Evolutionary conservation across 2,797 vertebrate species (phyloP).

Genomic region (Anguilla pacifica): DNA sequence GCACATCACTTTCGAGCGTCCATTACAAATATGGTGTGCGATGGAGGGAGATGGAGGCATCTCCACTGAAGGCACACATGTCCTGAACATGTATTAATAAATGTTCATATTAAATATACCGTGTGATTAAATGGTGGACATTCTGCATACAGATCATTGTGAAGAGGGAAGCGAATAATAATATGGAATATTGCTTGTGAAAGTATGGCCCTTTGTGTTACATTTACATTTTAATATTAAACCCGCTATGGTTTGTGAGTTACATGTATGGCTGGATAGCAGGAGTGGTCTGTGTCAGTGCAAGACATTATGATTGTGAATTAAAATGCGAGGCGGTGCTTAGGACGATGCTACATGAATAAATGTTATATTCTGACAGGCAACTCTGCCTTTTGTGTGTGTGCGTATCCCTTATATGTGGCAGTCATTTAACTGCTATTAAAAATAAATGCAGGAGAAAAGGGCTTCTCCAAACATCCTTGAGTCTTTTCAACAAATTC

Average conservation of each 20-base stretch:
- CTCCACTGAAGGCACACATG: constrained; percentile 45
- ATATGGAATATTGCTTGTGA: constrained; percentile 33
- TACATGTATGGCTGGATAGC: constrained; percentile 35
- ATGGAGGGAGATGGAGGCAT: constrained; percentile 56
- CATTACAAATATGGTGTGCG: constrained; percentile 64
- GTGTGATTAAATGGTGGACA: constrained; percentile 46
- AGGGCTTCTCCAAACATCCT: neutral
- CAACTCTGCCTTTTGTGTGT: neutral
- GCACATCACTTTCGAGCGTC: constrained; percentile 44
- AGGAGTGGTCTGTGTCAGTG: constrained; percentile 17
- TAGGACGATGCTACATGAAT: neutral
- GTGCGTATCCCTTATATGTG: neutral
- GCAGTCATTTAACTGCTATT: neutral
- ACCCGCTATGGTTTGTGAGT: constrained; percentile 45
- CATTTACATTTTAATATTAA: constrained; percentile 53
- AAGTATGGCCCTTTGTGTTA: constrained; percentile 41
- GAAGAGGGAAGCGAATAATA: constrained; percentile 41
- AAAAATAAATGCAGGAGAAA: constrained; percentile 2
- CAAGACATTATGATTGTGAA: constrained; percentile 31
- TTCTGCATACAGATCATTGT: constrained; percentile 44
- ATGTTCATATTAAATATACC: constrained; percentile 56
- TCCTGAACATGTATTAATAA: constrained; percentile 61
- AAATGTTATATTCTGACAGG: neutral
- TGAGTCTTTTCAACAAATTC: neutral
- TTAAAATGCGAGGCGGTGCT: neutral